Conservation (phyloP, 1,140 invertebrate species). For the Drosophila nigrodunni region DNA sequence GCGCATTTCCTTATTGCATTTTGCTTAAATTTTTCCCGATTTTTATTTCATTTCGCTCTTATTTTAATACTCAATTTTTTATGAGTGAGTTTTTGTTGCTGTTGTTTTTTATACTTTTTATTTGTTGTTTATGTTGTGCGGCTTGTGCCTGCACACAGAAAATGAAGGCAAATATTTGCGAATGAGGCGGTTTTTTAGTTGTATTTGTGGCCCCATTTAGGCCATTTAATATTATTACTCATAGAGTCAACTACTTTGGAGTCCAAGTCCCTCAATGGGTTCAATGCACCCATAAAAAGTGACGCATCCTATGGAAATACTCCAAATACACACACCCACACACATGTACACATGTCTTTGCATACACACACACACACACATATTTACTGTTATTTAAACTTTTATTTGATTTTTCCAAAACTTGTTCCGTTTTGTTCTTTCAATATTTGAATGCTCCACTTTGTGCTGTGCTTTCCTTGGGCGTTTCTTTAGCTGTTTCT, state of each 20-base stretch:
- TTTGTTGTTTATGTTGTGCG: slow-evolving; percentile 25
- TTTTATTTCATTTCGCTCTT: slow-evolving; percentile 6
- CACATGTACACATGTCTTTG: not conserved
- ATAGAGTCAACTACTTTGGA: slow-evolving; percentile 44
- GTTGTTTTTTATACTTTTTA: slow-evolving; percentile 1
- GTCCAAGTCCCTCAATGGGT: slow-evolving; percentile 32
- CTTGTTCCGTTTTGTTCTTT: slow-evolving; percentile 51
- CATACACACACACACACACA: not conserved
- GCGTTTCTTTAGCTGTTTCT: slow-evolving; percentile 1
- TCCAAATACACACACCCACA: slow-evolving; percentile 6
- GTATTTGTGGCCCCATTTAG: slow-evolving; percentile 35
- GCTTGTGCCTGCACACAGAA: slow-evolving; percentile 42
- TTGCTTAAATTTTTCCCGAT: slow-evolving; percentile 24
- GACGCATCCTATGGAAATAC: slow-evolving; percentile 40
- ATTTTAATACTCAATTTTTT: slow-evolving; percentile 18
- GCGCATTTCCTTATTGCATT: slow-evolving; percentile 69
- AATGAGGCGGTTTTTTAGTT: slow-evolving; percentile 58
- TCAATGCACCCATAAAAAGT: slow-evolving; percentile 38
- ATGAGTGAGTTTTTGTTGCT: slow-evolving; percentile 1
- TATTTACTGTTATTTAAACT: not conserved
- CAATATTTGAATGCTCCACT: slow-evolving; percentile 56
- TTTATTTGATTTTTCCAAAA: slow-evolving; percentile 22
- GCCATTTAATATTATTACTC: slow-evolving; percentile 65
- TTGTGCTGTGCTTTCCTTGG: not conserved
- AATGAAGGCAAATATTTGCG: slow-evolving; percentile 71